These are phyloP conservation scores for Nothocercus nigrocapillus DNA, from an alignment of 2,113 vertebrate species.

Conservation along the genomic window DNA sequence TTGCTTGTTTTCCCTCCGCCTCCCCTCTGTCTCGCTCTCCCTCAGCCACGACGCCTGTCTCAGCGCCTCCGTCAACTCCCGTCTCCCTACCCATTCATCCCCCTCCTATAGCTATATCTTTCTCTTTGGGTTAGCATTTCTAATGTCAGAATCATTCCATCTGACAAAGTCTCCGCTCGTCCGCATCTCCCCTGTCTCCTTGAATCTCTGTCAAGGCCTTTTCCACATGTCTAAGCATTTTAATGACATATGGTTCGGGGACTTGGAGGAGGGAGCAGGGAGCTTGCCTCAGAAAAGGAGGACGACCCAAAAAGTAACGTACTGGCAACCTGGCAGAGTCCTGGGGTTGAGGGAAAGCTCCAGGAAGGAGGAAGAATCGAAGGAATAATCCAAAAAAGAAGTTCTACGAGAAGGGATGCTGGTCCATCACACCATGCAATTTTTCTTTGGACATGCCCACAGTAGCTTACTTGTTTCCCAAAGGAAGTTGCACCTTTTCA, in stretches of 20 bases:
- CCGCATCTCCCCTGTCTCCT: slow-evolving; percentile 76
- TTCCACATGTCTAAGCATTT: slow-evolving; percentile 83
- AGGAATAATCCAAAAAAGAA: slow-evolving; percentile 16
- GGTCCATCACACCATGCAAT: background rate
- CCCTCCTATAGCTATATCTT: slow-evolving; percentile 32
- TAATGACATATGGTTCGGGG: slow-evolving; percentile 82
- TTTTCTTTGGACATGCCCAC: slow-evolving; percentile 34
- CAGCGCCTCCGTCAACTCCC: background rate
- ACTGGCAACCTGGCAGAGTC: background rate
- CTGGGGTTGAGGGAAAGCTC: background rate
- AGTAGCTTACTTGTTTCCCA: background rate
- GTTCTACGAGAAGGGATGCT: background rate
- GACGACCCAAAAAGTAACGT: background rate
- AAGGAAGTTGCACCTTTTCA: slow-evolving; percentile 34
- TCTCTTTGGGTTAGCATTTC: slow-evolving; percentile 64
- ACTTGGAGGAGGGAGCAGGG: slow-evolving; percentile 19
- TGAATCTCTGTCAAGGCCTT: slow-evolving; percentile 79
- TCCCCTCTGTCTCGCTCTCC: background rate
- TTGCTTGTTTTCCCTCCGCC: background rate
- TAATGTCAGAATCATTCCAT: slow-evolving; percentile 77
- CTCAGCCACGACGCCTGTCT: background rate
- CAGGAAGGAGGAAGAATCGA: background rate
- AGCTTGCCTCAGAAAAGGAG: slow-evolving; percentile 45
- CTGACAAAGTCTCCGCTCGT: slow-evolving; percentile 78
- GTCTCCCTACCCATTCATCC: background rate